These are phyloP conservation scores for Platichthys flesus DNA, from an alignment of 2,113 vertebrate species.

Conservation along the genomic window DNA sequence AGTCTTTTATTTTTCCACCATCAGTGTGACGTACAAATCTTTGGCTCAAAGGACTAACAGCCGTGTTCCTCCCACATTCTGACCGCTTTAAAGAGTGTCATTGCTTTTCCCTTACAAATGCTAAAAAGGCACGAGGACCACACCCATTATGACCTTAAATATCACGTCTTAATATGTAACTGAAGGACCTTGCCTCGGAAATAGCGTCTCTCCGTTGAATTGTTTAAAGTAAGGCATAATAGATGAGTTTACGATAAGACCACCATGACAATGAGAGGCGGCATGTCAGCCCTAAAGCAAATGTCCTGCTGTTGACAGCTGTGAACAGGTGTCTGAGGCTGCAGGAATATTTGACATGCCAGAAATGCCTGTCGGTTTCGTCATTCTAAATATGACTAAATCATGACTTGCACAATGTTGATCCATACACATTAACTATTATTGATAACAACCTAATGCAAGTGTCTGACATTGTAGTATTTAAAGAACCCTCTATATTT, in stretches of 20 bases:
- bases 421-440: slow-evolving; percentile 7
- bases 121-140: slow-evolving; percentile 46
- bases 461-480: not conserved
- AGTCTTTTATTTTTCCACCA: slow-evolving; percentile 43
- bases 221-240: slow-evolving; percentile 43
- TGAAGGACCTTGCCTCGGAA: slow-evolving; percentile 19
- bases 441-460: not conserved
- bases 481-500: too few species aligned
- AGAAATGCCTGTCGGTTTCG: slow-evolving; percentile 64
- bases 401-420: slow-evolving; percentile 64
- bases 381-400: slow-evolving; percentile 59
- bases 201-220: slow-evolving; percentile 42
- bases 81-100: slow-evolving; percentile 30
- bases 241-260: slow-evolving; percentile 54
- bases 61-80: slow-evolving; percentile 27
- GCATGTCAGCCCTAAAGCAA: slow-evolving; percentile 64
- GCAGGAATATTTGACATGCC: slow-evolving; percentile 68
- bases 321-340: slow-evolving; percentile 73
- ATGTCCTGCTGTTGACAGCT: slow-evolving; percentile 76
- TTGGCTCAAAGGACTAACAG: slow-evolving; percentile 39
- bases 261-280: slow-evolving; percentile 50
- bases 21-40: slow-evolving; percentile 43
- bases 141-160: slow-evolving; percentile 15
- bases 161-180: slow-evolving; percentile 23
- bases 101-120: slow-evolving; percentile 36